These are phyloP conservation scores for Casuarius casuarius DNA, from an alignment of 2,113 vertebrate genomes.

Conservation along the genomic window DNA sequence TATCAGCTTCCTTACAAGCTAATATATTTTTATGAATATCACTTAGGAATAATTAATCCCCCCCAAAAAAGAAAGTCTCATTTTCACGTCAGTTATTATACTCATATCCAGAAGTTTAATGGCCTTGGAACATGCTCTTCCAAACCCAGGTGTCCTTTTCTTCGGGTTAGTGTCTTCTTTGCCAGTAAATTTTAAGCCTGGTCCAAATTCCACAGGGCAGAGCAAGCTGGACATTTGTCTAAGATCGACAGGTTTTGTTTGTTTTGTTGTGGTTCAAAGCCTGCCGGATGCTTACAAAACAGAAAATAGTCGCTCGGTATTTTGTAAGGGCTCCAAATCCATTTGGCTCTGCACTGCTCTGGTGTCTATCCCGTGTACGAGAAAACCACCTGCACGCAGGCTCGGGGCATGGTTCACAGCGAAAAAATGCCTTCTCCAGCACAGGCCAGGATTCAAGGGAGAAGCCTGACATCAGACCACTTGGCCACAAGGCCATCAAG, in stretches of 20 bases:
- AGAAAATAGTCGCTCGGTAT: slow-evolving; percentile 15
- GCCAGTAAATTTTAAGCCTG: neutral
- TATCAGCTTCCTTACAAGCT: slow-evolving; percentile 50
- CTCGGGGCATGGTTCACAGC: neutral
- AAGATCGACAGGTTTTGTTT: slow-evolving; percentile 42
- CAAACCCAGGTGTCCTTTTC: slow-evolving; percentile 61
- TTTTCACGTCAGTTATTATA: slow-evolving; percentile 65
- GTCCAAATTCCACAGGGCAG: slow-evolving; percentile 39
- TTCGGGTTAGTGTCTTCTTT: slow-evolving; percentile 16
- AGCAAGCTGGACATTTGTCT: slow-evolving; percentile 40
- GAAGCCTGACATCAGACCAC: neutral
- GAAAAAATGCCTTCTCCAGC: neutral
- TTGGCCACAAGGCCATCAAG: neutral
- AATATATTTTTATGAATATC: slow-evolving; percentile 68
- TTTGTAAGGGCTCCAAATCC: neutral
- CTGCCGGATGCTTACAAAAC: slow-evolving; percentile 2
- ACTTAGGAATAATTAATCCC: slow-evolving; percentile 65
- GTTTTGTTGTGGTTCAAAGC: slow-evolving; percentile 28
- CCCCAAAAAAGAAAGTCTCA: slow-evolving; percentile 22
- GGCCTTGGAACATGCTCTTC: slow-evolving; percentile 26
- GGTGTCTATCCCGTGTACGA: neutral
- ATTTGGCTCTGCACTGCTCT: neutral
- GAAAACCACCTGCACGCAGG: slow-evolving; percentile 2
- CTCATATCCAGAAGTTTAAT: slow-evolving; percentile 52
- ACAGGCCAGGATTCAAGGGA: neutral